These are phyloP conservation scores for Enteromius mattozi DNA, from an alignment of 2,797 vertebrate species.

Conservation along the genomic window DNA sequence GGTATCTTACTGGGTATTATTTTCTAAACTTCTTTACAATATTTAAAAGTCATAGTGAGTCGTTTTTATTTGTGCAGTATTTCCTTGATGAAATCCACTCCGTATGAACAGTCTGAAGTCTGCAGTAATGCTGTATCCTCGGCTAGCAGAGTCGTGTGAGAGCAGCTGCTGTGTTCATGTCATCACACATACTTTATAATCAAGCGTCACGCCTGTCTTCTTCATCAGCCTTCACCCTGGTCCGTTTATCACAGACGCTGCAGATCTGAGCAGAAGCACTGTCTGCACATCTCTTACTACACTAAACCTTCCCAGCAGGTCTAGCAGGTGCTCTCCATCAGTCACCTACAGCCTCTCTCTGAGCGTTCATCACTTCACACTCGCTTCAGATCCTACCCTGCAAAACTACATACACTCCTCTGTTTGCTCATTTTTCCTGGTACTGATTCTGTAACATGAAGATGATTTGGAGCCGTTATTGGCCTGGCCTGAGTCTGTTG, in stretches of 20 bases:
- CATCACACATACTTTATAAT: neutral
- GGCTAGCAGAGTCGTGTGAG: neutral
- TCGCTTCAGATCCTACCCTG: neutral
- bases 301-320: neutral
- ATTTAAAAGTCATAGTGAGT: neutral
- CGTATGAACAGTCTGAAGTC: neutral
- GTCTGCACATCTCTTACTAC: neutral
- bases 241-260: neutral
- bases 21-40: neutral
- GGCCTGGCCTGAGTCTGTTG: neutral
- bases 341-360: neutral
- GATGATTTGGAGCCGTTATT: neutral
- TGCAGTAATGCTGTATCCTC: neutral
- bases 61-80: neutral
- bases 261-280: neutral
- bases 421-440: neutral
- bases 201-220: neutral
- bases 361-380: neutral
- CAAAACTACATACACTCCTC: too few species aligned
- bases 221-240: neutral
- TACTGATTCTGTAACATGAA: neutral
- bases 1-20: neutral
- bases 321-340: neutral
- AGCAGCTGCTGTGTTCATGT: neutral
- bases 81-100: neutral